Evolutionary conservation across 1,140 invertebrate species (phyloP).

Genomic region (Eupristina koningsbergeri): DNA sequence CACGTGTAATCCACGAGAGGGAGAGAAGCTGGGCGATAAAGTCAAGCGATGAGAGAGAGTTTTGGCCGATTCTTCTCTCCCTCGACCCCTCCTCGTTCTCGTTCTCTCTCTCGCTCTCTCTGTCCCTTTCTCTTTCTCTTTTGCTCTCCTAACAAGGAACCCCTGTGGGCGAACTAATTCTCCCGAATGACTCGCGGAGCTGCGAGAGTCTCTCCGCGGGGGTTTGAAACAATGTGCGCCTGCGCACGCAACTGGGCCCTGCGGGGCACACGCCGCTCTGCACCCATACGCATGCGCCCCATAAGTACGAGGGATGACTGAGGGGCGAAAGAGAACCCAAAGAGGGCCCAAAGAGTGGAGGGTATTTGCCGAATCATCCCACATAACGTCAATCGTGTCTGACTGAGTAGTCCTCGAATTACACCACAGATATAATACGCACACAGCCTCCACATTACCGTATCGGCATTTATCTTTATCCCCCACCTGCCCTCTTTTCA

Average conservation of each 20-base stretch:
- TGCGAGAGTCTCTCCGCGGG: slow-evolving; percentile 64
- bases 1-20: neutral
- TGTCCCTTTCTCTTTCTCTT: neutral
- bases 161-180: slow-evolving; percentile 71
- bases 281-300: slow-evolving; percentile 35
- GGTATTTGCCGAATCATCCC: slow-evolving; percentile 56
- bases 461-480: neutral
- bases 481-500: too few species aligned
- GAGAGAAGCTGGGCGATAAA: neutral
- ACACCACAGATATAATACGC: neutral
- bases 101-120: neutral
- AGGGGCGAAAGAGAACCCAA: neutral
- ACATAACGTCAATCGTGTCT: slow-evolving; percentile 25
- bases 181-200: slow-evolving; percentile 69
- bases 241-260: slow-evolving; percentile 62
- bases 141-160: slow-evolving; percentile 67
- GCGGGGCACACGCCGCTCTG: slow-evolving; percentile 49
- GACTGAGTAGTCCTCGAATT: slow-evolving; percentile 32
- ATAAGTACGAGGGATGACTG: neutral
- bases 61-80: neutral
- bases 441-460: neutral
- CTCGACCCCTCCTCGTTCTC: neutral
- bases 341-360: too few species aligned
- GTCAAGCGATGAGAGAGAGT: slow-evolving; percentile 34
- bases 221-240: slow-evolving; percentile 71